Percentiles rank a stretch among this genome's conserved stretches.
phyloP scores from a whole-genome alignment of 1,140 invertebrate genomes.

The Zaprionus nigranus region DNA sequence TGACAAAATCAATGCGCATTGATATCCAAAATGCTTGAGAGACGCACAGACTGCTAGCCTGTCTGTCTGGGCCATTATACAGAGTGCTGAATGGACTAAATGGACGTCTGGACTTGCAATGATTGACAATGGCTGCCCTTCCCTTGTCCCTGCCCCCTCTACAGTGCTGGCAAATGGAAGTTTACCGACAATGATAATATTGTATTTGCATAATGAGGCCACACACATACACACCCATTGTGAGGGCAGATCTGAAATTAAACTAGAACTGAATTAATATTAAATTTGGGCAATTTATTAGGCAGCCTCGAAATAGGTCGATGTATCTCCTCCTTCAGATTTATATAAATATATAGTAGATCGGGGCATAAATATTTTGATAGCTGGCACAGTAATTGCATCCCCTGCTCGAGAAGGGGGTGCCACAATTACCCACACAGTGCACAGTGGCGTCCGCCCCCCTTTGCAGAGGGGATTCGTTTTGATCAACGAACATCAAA shows the following conservation, averaged over 20 bases:
- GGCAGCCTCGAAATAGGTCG: background rate
- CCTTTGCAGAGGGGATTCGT: conserved; percentile 6
- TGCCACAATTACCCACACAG: conserved; percentile 30
- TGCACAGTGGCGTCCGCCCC: conserved; percentile 1
- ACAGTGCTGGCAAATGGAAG: conserved; percentile 1
- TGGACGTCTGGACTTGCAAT: conserved; percentile 7
- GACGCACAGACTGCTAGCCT: conserved; percentile 9
- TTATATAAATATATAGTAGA: conserved; percentile 4
- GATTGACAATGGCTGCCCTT: conserved; percentile 12
- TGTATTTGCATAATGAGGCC: conserved; percentile 24
- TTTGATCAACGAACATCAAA: conserved; percentile 65
- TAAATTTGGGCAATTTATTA: background rate
- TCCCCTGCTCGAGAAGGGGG: background rate
- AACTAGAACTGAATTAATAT: conserved; percentile 15
- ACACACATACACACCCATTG: background rate
- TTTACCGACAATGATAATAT: conserved; percentile 22
- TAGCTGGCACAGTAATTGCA: conserved; percentile 3
- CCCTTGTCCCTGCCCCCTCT: background rate
- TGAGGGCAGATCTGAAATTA: conserved; percentile 6
- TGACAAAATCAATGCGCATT: conserved; percentile 55
- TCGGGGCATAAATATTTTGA: background rate
- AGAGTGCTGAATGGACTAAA: conserved; percentile 4
- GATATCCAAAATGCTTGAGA: conserved; percentile 14
- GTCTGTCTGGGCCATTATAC: conserved; percentile 10
- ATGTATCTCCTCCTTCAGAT: background rate